Evolutionary conservation across 2,113 vertebrate species (phyloP), one percentile per base, ranked within the genome.

Genomic region (Aviceda subcristata): DNA sequence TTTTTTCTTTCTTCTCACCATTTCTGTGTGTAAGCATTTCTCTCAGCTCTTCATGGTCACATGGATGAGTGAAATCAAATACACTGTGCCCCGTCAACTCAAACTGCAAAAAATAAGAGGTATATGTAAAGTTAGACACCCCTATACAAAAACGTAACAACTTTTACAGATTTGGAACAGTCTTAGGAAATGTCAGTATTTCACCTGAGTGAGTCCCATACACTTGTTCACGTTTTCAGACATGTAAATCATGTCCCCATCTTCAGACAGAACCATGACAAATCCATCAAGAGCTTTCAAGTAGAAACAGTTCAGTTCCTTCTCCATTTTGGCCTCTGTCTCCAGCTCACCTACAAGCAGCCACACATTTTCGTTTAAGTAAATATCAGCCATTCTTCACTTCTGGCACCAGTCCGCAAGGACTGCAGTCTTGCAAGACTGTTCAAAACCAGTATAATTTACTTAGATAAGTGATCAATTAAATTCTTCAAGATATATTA

Each of bases 271-370:
- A 97, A 99, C 99, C 99, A 99, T 98, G 82, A 99, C 99, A 97
- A 99, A 99, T 89, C 99, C 99, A n/a, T 99, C 99, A 83, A 99
- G 97, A 76, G 99, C 99, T 97, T 99, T 99, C 93, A 99, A 97
- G 97, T 99, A 99, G 97, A 99, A 99, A 96, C 99, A 98, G 95
- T 99, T 99, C 79, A 99, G 98, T 92, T 99, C 99, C 43, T 98
- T 97, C 94, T 99, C 99, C 94, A 99, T 98, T 94, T 99, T 99
- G 43, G 98, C 98, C 97, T 98, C 98, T 80, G 98, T 97, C 83
- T 98, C 98, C 81, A 97, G 88, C 90, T 98, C 96, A 96, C 98
- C 99, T 99, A 75, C 60, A 96, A 96, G 67, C 51, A 79, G 69
- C 34, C 90, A 90, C 39, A 94, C 6, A 73, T 63, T 96, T 94